A percentile compares a stretch with the other conserved stretches of the same genome.
phyloP scores from a whole-genome alignment of 2,113 vertebrate genomes.

The Ondatra zibethicus region DNA sequence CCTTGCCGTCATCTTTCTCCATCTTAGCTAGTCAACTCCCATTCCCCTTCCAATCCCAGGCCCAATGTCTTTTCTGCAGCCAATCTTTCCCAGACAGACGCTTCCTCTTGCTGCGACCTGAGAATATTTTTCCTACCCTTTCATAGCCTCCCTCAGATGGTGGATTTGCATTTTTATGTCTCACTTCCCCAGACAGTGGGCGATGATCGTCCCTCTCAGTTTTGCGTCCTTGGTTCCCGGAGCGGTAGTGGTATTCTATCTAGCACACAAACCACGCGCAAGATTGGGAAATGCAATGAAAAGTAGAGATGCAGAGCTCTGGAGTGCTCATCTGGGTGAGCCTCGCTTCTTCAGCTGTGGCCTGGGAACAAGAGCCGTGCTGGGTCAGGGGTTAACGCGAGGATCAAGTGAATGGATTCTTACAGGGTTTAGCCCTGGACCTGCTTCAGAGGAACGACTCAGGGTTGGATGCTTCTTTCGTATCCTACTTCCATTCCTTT shows the following conservation, averaged over 20 bases:
- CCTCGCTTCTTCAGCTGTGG: neutral
- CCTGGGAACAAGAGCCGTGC: neutral
- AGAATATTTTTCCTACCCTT: neutral
- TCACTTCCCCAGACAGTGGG: conserved; percentile 19
- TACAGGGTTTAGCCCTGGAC: neutral
- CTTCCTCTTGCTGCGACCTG: conserved; percentile 40
- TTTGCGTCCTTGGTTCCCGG: neutral
- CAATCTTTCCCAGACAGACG: conserved; percentile 1
- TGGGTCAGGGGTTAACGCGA: neutral
- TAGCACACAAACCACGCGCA: neutral
- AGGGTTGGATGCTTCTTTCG: neutral
- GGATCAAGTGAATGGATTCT: neutral
- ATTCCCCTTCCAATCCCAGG: neutral
- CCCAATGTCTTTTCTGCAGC: neutral
- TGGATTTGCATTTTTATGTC: conserved; percentile 56
- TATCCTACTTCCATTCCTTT: neutral
- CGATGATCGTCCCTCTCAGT: conserved; percentile 23
- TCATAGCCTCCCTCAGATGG: conserved; percentile 33
- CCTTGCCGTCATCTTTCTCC: neutral
- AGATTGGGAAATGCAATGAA: neutral
- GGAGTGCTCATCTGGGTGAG: neutral
- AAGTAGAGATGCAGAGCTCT: neutral
- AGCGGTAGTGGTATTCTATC: neutral
- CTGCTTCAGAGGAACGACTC: neutral
- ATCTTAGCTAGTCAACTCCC: neutral